phyloP scores from a whole-genome alignment of 2,113 vertebrate species.

The Thymallus thymallus region DNA sequence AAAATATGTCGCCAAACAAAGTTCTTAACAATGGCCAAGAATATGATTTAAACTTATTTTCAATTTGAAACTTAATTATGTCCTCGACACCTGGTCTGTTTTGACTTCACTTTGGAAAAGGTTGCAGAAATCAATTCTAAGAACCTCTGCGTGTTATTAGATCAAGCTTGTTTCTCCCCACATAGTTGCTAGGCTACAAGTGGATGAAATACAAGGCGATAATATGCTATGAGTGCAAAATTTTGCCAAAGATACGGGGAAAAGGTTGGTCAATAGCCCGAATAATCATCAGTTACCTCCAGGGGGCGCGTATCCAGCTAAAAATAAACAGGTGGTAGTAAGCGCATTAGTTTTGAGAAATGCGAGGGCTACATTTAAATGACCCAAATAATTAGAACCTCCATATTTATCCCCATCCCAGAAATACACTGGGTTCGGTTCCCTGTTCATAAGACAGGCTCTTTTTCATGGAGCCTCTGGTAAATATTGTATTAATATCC shows the following conservation, averaged over 20 bases:
- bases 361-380: constrained; percentile 46
- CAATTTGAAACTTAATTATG: constrained; percentile 26
- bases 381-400: constrained; percentile 48
- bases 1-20: too few species aligned
- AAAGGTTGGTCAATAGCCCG: constrained; percentile 52
- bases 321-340: constrained; percentile 42
- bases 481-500: constrained; percentile 71
- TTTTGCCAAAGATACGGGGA: constrained; percentile 52
- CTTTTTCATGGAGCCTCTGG: constrained; percentile 58
- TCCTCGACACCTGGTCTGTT: constrained; percentile 42
- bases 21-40: too few species aligned
- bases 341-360: constrained; percentile 53
- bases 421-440: constrained; percentile 28
- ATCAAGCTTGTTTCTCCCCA: constrained; percentile 40
- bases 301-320: constrained; percentile 13
- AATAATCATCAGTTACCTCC: constrained; percentile 67
- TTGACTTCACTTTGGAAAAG: constrained; percentile 31
- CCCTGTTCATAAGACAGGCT: constrained; percentile 22
- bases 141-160: constrained; percentile 42
- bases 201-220: constrained; percentile 51
- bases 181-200: constrained; percentile 38
- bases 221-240: constrained; percentile 48
- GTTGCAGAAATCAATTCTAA: constrained; percentile 51
- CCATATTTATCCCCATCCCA: constrained; percentile 43
- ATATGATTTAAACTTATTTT: too few species aligned